Conservation (phyloP, 1,140 invertebrate species). For the Teleogryllus occipitalis region DNA sequence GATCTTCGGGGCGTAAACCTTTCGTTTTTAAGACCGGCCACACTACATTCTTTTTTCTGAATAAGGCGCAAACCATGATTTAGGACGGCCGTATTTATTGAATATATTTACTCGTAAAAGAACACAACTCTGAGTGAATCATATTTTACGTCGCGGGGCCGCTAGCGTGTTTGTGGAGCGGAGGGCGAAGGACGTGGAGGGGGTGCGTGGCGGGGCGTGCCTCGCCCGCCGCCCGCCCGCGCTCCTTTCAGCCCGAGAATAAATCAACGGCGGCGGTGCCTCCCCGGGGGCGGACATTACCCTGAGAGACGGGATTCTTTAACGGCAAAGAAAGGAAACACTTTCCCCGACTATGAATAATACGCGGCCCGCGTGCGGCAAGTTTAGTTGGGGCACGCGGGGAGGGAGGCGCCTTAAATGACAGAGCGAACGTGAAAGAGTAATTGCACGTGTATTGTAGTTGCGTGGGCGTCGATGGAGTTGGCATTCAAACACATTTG, state of each 20-base stretch:
- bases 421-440: too few relatives aligned
- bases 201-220: not conserved
- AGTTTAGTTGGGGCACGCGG: not conserved
- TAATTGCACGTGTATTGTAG: too few relatives aligned
- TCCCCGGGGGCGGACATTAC: not conserved
- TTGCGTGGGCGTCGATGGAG: too few relatives aligned
- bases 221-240: too few relatives aligned
- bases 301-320: constrained; percentile 3
- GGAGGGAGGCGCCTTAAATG: too few relatives aligned
- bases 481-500: too few relatives aligned
- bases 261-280: not conserved
- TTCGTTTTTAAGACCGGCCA: not conserved
- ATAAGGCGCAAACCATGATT: not conserved
- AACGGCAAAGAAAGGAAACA: constrained; percentile 4
- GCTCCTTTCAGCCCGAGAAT: not conserved
- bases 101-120: not conserved
- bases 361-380: not conserved
- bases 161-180: not conserved
- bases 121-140: not conserved
- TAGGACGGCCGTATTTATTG: not conserved
- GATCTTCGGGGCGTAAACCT: not conserved
- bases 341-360: not conserved
- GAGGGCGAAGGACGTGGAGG: not conserved
- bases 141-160: not conserved
- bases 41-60: not conserved